Percentiles rank a stretch among this genome's conserved stretches.
Evolutionary conservation across 1,140 invertebrate genomes (phyloP).

Genomic region (Leptopilina clavipes): DNA sequence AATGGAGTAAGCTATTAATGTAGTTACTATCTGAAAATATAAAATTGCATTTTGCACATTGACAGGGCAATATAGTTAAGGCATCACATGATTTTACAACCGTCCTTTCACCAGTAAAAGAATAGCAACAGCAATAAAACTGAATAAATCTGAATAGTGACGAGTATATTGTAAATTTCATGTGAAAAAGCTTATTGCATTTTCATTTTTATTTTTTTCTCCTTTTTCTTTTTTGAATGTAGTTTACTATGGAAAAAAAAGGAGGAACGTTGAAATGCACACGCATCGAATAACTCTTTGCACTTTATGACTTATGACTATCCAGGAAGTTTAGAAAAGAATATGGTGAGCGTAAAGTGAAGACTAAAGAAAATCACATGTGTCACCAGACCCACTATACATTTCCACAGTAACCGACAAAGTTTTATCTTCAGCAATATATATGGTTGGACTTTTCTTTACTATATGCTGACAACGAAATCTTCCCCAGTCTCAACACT

Average conservation of each 20-base stretch:
- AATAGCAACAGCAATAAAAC: constrained; percentile 15
- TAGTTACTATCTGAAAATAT: neutral
- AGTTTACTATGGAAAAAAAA: neutral
- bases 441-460: constrained; percentile 18
- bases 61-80: neutral
- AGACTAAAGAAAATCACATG: constrained; percentile 26
- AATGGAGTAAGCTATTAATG: neutral
- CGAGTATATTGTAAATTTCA: constrained; percentile 3
- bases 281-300: constrained; percentile 30
- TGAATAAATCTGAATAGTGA: constrained; percentile 23
- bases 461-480: constrained; percentile 5
- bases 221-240: neutral
- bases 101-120: neutral
- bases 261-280: constrained; percentile 7
- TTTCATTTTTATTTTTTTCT: neutral
- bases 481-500: neutral
- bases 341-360: constrained; percentile 24
- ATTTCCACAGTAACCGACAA: constrained; percentile 24
- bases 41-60: neutral
- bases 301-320: constrained; percentile 34
- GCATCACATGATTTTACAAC: neutral
- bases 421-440: constrained; percentile 30
- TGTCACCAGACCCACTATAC: constrained; percentile 30
- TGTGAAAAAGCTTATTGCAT: constrained; percentile 16
- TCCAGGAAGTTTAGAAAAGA: constrained; percentile 21